These are phyloP conservation scores for Salvelinus alpinus DNA, from an alignment of 2,113 vertebrate genomes.

Conservation along the genomic window DNA sequence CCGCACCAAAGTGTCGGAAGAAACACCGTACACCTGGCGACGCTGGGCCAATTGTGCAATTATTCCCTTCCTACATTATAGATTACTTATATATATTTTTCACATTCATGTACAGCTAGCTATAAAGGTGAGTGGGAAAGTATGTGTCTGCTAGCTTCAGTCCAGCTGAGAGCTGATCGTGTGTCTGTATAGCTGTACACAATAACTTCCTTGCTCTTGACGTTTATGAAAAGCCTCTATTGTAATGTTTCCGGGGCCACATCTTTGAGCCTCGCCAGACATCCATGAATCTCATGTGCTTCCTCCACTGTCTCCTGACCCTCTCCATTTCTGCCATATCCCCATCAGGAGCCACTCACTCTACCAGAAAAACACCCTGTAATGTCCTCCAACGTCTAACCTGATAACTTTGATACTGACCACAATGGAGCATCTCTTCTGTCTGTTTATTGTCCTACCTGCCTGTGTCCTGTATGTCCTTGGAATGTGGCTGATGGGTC, in stretches of 20 bases:
- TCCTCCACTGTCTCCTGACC: constrained; percentile 12
- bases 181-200: neutral
- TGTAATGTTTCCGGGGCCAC: constrained; percentile 15
- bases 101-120: too few relatives aligned
- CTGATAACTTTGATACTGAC: constrained; percentile 33
- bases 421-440: constrained; percentile 8
- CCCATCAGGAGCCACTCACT: constrained; percentile 16
- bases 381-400: constrained; percentile 36
- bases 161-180: neutral
- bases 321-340: constrained; percentile 27
- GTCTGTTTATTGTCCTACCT: neutral
- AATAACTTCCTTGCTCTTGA: neutral
- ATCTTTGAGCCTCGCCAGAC: neutral
- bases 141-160: neutral
- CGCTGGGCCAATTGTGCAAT: too few relatives aligned
- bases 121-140: neutral
- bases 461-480: too few relatives aligned
- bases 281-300: constrained; percentile 2
- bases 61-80: too few relatives aligned
- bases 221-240: neutral
- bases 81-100: too few relatives aligned
- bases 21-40: too few relatives aligned
- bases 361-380: constrained; percentile 36
- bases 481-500: too few relatives aligned
- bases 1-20: too few relatives aligned